Conservation (phyloP, 1,140 invertebrate genomes). For the Thaumatotibia leucotreta region DNA sequence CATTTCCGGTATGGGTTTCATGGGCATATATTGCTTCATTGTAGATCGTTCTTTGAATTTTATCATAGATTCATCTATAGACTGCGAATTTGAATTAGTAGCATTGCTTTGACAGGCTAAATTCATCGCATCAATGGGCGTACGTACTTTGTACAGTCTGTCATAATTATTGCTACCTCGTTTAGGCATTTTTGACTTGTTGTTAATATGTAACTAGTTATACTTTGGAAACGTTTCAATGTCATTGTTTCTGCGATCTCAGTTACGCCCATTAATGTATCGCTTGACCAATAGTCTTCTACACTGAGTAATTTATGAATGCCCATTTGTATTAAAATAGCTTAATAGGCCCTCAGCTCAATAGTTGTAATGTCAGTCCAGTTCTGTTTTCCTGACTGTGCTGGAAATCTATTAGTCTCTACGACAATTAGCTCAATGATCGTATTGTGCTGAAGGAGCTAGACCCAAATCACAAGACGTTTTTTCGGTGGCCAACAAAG, state of each 20-base stretch:
- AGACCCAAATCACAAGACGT: background rate
- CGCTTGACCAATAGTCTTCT: constrained; percentile 48
- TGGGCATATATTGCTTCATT: constrained; percentile 52
- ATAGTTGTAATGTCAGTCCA: background rate
- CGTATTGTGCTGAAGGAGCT: background rate
- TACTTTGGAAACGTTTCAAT: constrained; percentile 56
- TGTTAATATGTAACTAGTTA: constrained; percentile 53
- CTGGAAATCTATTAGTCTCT: background rate
- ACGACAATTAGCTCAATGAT: background rate
- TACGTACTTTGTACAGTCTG: constrained; percentile 58
- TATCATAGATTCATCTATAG: constrained; percentile 58
- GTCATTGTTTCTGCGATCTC: constrained; percentile 53
- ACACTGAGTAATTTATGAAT: constrained; percentile 26
- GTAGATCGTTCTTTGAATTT: constrained; percentile 46
- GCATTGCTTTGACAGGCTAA: constrained; percentile 34
- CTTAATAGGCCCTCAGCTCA: background rate
- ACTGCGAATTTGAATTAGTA: constrained; percentile 31
- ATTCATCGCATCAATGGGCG: constrained; percentile 37
- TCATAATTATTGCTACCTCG: constrained; percentile 42
- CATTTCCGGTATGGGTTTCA: constrained; percentile 50
- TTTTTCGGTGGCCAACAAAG: background rate
- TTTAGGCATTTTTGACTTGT: constrained; percentile 41
- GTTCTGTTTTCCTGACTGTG: background rate
- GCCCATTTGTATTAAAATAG: background rate
- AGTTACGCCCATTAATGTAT: constrained; percentile 44